Evolutionary conservation across 2,113 vertebrate species (phyloP), one percentile per base, ranked within the genome.

Genomic region (Ctenodactylus gundi): DNA sequence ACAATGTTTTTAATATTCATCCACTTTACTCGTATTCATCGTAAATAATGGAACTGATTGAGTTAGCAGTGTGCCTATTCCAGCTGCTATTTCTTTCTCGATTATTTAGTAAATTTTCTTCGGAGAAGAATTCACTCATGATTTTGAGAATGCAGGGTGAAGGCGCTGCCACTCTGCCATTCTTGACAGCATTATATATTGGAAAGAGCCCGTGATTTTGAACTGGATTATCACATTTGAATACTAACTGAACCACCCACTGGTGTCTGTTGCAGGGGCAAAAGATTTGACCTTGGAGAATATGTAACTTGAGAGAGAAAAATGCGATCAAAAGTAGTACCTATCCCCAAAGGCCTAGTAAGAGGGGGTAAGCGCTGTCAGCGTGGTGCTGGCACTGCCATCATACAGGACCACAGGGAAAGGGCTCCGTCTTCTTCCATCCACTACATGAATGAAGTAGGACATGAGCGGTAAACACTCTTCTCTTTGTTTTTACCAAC

Each of bases 101-200:
- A 96, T 97, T 96, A 97, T 96, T 97, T 96, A 86, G 95, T 96
- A 96, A 96, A 96, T 95, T 93, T 92, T 97, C 95, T 96, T 90
- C 27, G 21, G 88, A 94, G 88, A 95, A 95, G 90, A 97, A 97
- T 92, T 93, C 87, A 77, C 44, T 94, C 72, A n/a, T 94, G 77
- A 96, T 97, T 95, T 96, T 57, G 68, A 77, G 76, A 68, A 34
- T 67, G n/a, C 34, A 31, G 49, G 6, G 46, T 72, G 82, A 53
- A 88, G 55, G 8, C 44, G 49, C 36, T 58, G 1, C 17, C 23
- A 84, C 92, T 85, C 27, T 55, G 17, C 51, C 20, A 2, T 60
- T 55, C 36, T 49, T 55, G 72, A 49, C 41, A 49, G 21, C 4
- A 29, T 78, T 49, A 17, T 23, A 5, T 21, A 23, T 58, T 85